Evolutionary conservation across 2,888 invertebrate genomes (phyloP).

Genomic region (Leptinotarsa tumamoca): DNA sequence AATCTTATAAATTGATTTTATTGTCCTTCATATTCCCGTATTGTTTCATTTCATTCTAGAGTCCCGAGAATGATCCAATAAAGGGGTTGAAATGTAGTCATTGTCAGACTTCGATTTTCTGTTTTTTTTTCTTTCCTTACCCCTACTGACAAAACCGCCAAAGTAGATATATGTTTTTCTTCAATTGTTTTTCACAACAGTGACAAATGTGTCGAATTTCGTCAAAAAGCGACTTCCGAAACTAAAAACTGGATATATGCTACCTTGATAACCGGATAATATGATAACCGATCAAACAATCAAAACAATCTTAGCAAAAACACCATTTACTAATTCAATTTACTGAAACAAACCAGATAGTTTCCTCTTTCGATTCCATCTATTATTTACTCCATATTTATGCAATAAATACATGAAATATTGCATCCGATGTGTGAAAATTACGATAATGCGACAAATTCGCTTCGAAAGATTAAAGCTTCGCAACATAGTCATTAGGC

Average conservation of each 20-base stretch:
- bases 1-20: too few relatives aligned
- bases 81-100: too few relatives aligned
- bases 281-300: background rate
- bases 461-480: slow-evolving; percentile 13
- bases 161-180: too few relatives aligned
- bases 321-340: background rate
- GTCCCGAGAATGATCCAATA: too few relatives aligned
- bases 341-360: background rate
- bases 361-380: slow-evolving; percentile 1
- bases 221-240: background rate
- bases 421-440: slow-evolving; percentile 15
- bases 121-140: too few relatives aligned
- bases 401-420: slow-evolving; percentile 10
- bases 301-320: background rate
- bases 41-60: too few relatives aligned
- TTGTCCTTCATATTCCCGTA: too few relatives aligned
- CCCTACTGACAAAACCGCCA: too few relatives aligned
- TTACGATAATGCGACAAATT: slow-evolving; percentile 17
- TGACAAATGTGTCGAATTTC: background rate
- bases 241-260: too few relatives aligned
- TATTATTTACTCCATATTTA: background rate
- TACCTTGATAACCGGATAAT: background rate
- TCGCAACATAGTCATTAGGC: slow-evolving; percentile 20
- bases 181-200: too few relatives aligned
- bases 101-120: too few relatives aligned